A percentile compares a stretch with the other conserved stretches of the same genome.
Conservation (phyloP, 2,113 vertebrate species). For the Diglossa brunneiventris region DNA sequence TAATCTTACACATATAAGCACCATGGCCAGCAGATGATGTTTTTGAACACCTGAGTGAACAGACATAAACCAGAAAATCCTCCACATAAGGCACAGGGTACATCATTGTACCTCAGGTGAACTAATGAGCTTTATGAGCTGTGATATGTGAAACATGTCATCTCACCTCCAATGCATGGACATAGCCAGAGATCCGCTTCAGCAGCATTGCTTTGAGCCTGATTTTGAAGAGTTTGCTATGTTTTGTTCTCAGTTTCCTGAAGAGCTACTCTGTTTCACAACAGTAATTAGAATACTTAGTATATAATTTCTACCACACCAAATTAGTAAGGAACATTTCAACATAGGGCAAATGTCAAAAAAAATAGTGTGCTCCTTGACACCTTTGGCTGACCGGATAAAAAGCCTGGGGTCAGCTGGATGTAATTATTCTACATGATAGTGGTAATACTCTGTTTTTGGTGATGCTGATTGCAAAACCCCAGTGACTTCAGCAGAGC, state of each 20-base stretch:
- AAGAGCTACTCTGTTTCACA: not conserved
- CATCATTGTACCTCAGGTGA: not conserved
- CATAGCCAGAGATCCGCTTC: not conserved
- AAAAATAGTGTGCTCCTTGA: not conserved
- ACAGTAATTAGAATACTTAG: not conserved
- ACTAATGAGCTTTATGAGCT: not conserved
- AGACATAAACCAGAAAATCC: not conserved
- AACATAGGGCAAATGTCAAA: not conserved
- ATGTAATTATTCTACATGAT: not conserved
- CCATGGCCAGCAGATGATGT: not conserved
- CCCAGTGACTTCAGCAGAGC: not conserved
- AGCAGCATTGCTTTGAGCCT: not conserved
- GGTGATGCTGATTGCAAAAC: not conserved
- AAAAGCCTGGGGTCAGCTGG: not conserved
- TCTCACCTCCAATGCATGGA: fast-evolving
- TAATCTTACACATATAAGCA: not conserved
- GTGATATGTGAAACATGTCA: not conserved
- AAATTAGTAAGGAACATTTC: not conserved
- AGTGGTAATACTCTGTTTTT: not conserved
- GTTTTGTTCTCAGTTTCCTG: not conserved
- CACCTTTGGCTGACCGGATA: not conserved
- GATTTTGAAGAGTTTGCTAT: not conserved
- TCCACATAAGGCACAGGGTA: not conserved
- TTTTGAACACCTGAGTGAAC: not conserved
- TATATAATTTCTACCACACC: not conserved